Evolutionary conservation across 2,797 vertebrate species (phyloP).

Genomic region (Falco biarmicus): DNA sequence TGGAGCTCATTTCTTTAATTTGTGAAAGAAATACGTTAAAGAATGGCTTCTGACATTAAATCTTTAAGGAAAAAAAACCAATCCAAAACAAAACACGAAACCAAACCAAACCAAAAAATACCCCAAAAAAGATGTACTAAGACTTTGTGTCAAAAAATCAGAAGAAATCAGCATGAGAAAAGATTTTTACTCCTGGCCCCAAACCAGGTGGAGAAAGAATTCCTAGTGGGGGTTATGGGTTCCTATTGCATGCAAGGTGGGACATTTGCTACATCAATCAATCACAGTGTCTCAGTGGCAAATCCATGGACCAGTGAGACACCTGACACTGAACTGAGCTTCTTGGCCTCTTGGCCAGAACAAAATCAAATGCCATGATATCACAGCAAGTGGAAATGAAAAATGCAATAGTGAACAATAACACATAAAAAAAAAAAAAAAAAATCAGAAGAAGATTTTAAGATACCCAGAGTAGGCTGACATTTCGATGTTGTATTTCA

Average conservation of each 20-base stretch:
- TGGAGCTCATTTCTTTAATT: not conserved
- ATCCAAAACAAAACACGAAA: not conserved
- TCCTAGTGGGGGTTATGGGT: constrained; percentile 1
- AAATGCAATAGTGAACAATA: constrained; percentile 51
- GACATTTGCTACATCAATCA: constrained; percentile 24
- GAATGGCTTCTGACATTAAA: not conserved
- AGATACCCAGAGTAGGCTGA: constrained; percentile 50
- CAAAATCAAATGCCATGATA: constrained; percentile 60
- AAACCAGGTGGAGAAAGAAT: constrained; percentile 37
- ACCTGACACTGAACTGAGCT: constrained; percentile 27
- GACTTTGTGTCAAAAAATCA: not conserved
- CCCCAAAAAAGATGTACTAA: not conserved
- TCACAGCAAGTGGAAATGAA: constrained; percentile 57
- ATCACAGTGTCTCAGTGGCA: not conserved
- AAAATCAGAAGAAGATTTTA: constrained; percentile 40
- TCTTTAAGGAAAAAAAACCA: not conserved
- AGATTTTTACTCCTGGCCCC: constrained; percentile 34
- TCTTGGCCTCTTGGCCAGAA: constrained; percentile 54
- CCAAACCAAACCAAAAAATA: not conserved
- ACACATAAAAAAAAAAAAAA: not conserved
- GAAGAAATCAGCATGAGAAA: not conserved
- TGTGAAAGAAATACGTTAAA: not conserved
- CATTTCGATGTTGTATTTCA: constrained; percentile 66
- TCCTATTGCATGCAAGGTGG: not conserved
- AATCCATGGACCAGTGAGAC: constrained; percentile 29